phyloP scores from a whole-genome alignment of 2,797 vertebrate genomes.

The Pseudochromis fuscus region DNA sequence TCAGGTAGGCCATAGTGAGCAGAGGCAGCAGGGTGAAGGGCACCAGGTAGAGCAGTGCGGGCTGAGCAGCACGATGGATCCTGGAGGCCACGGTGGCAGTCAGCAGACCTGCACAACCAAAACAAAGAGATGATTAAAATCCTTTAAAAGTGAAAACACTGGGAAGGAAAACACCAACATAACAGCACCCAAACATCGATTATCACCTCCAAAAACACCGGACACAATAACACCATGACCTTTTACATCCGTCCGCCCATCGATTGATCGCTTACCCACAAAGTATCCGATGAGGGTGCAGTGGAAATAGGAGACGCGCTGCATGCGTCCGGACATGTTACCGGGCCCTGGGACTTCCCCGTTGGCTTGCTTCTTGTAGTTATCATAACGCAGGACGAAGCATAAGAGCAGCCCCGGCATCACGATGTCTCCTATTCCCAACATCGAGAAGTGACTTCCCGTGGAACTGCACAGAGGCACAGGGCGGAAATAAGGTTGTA shows the following conservation, averaged over 20 bases:
- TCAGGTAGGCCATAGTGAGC: slow-evolving; percentile 99
- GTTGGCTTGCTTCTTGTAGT: slow-evolving; percentile 97
- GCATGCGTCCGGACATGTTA: slow-evolving; percentile 94
- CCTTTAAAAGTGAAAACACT: not conserved
- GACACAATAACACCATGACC: not conserved
- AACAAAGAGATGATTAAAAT: not conserved
- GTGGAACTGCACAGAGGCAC: slow-evolving; percentile 87
- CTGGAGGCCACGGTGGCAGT: slow-evolving; percentile 98
- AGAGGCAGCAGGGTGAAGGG: slow-evolving; percentile 99
- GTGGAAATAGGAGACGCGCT: slow-evolving; percentile 99
- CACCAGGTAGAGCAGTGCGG: slow-evolving; percentile 98
- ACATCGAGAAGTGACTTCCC: slow-evolving; percentile 99
- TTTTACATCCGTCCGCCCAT: slow-evolving; percentile 16
- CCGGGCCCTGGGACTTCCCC: slow-evolving; percentile 89
- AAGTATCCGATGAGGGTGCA: slow-evolving; percentile 99
- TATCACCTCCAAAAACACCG: not conserved
- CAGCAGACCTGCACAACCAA: slow-evolving; percentile 88
- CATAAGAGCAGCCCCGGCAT: slow-evolving; percentile 98
- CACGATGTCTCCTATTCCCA: slow-evolving; percentile 99
- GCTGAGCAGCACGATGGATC: slow-evolving; percentile 98
- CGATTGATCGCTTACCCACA: slow-evolving; percentile 89
- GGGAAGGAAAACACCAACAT: not conserved
- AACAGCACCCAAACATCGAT: not conserved
- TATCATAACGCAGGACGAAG: slow-evolving; percentile 98
- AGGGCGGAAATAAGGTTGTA: slow-evolving; percentile 5